Evolutionary conservation across 2,888 invertebrate genomes (phyloP).

Genomic region (Sphinx pinastri): DNA sequence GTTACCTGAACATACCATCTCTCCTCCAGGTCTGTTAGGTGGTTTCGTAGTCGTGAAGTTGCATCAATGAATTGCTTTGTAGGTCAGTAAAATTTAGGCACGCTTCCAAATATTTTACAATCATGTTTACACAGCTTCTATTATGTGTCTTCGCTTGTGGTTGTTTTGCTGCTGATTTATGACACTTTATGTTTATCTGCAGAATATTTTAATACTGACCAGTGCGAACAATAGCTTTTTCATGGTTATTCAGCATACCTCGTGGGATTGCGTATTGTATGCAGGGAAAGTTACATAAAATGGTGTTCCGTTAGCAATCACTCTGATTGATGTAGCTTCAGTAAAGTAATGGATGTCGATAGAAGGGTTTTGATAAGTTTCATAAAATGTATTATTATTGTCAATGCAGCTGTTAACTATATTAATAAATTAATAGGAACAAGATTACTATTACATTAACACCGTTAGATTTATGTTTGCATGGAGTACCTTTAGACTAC

Average conservation of each 20-base stretch:
- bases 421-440: too few species aligned
- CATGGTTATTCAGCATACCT: not conserved
- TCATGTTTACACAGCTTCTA: constrained; percentile 27
- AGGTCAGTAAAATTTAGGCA: constrained; percentile 78
- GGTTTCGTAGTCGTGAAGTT: constrained; percentile 77
- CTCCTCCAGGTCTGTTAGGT: constrained; percentile 77
- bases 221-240: not conserved
- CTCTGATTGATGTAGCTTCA: not conserved
- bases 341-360: not conserved
- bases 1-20: constrained; percentile 50
- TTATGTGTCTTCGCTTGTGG: constrained; percentile 44
- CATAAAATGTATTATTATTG: not conserved
- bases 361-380: not conserved
- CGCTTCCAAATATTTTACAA: constrained; percentile 57
- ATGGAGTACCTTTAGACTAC: too few species aligned
- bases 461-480: too few species aligned
- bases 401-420: too few species aligned
- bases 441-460: too few species aligned
- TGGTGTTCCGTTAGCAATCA: not conserved
- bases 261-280: not conserved
- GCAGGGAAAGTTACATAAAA: not conserved
- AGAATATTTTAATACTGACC: constrained; percentile 4
- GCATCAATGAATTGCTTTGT: constrained; percentile 78
- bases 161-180: constrained; percentile 17
- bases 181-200: constrained; percentile 5